Percentiles rank a stretch among this genome's conserved stretches.
phyloP scores from a whole-genome alignment of 2,888 invertebrate species.

The Synergus japonicus region DNA sequence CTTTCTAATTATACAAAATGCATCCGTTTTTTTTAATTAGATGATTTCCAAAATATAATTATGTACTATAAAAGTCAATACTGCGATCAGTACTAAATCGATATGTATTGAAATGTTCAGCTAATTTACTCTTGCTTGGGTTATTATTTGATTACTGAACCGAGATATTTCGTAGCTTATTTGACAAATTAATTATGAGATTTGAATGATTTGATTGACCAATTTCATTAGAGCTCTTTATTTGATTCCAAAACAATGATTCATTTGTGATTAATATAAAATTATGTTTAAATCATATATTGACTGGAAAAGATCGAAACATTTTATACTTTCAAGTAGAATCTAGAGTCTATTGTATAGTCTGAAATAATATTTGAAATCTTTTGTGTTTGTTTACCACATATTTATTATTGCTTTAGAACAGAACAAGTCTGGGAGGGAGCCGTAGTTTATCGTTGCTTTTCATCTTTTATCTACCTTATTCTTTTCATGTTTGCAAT shows the following conservation, averaged over 20 bases:
- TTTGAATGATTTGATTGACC: too few relatives aligned
- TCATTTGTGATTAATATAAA: background rate
- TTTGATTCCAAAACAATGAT: background rate
- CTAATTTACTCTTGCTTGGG: background rate
- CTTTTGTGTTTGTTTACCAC: background rate
- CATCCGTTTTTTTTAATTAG: too few relatives aligned
- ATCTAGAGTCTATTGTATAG: too few relatives aligned
- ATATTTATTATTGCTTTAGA: conserved; percentile 47
- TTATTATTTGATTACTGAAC: background rate
- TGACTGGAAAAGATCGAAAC: too few relatives aligned
- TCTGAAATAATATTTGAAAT: background rate
- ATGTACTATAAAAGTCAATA: background rate
- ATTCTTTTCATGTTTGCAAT: conserved; percentile 46
- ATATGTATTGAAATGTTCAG: background rate
- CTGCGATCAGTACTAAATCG: background rate
- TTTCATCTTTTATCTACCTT: conserved; percentile 32
- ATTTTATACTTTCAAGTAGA: too few relatives aligned
- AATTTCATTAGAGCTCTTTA: background rate
- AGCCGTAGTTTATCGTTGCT: conserved; percentile 33
- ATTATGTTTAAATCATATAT: too few relatives aligned
- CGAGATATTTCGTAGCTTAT: background rate
- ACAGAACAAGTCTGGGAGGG: conserved; percentile 42
- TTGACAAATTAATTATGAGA: background rate
- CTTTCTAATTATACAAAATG: too few relatives aligned
- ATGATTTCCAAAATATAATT: background rate